Evolutionary conservation across 2,113 vertebrate species (phyloP).

Genomic region (Zosterops hypoxanthus): DNA sequence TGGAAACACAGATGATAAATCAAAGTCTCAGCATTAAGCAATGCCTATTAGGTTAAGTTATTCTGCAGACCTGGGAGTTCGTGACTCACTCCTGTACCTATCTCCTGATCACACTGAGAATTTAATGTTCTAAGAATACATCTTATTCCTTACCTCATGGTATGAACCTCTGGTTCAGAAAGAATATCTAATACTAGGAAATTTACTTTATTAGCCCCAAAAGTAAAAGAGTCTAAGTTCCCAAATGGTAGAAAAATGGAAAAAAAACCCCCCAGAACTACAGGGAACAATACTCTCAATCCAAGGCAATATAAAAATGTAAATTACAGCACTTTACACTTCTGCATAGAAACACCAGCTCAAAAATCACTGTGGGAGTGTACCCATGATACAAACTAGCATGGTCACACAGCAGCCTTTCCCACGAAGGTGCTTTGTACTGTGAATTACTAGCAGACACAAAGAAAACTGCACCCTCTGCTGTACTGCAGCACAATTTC

Average conservation of each 20-base stretch:
- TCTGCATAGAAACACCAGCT: background rate
- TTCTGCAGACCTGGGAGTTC: background rate
- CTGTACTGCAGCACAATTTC: background rate
- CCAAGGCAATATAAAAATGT: background rate
- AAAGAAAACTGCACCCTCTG: background rate
- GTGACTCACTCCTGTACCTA: background rate
- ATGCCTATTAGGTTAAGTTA: background rate
- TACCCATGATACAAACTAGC: background rate
- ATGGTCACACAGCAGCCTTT: background rate
- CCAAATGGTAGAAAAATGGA: background rate
- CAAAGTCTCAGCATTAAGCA: background rate
- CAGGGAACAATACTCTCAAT: background rate
- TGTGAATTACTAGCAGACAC: background rate
- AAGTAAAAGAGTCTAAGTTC: background rate
- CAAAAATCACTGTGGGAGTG: background rate
- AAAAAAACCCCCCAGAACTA: background rate
- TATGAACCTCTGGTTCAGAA: background rate
- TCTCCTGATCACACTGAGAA: background rate
- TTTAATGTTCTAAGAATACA: background rate
- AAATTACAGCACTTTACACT: background rate
- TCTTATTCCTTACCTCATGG: background rate
- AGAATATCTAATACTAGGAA: background rate
- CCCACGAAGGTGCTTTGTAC: background rate
- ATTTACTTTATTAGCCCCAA: background rate
- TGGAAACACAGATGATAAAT: background rate